Evolutionary conservation across 2,797 vertebrate genomes (phyloP), one percentile per base, ranked within the genome.

Genomic region (Fistularia tabacaria): DNA sequence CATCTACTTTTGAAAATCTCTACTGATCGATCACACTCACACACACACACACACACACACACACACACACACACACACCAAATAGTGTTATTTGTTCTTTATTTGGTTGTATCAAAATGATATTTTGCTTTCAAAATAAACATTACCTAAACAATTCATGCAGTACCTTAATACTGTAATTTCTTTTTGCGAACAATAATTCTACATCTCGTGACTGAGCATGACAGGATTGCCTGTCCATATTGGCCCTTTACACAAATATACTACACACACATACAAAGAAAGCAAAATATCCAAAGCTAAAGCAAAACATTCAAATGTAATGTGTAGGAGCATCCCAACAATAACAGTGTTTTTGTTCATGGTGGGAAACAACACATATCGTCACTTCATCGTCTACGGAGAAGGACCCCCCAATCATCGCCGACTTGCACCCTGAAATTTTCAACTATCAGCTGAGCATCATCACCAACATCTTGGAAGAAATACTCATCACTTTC

Each of bases 381-480:
- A 38, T 47, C 54, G 13, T 44, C 48, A 71, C 38, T 37, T 15
- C 45, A 80, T 85, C 81, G 79, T 85, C 87, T 78, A 43, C 82
- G 76, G 39, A 89, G 74, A 36, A 44, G 71, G 1, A 90, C 49
- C 71, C 87, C 84, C 52, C 71, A 73, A 0, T 84, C 74, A 42
- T 74, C 71, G 10, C 83, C 84, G 11, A 87, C 83, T 11, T 82
- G 77, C 47, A 75, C 54, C 74, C 84, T 73, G 55, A 86, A 58
- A 40, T 82, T 64, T 59, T 78, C 82, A 15, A 81, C 63, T 3
- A 79, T 60, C 52, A 71, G 55, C 15, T 83, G 76, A n/a, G 49
- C 81, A 36, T 91, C 86, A 38, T 92, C 91, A 14, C 91, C 91
- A 14, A 92, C 69, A 10, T 73, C 78, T 54, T 85, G 79, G 56